Evolutionary conservation across 2,113 vertebrate genomes (phyloP).

Genomic region (Esox niger): DNA sequence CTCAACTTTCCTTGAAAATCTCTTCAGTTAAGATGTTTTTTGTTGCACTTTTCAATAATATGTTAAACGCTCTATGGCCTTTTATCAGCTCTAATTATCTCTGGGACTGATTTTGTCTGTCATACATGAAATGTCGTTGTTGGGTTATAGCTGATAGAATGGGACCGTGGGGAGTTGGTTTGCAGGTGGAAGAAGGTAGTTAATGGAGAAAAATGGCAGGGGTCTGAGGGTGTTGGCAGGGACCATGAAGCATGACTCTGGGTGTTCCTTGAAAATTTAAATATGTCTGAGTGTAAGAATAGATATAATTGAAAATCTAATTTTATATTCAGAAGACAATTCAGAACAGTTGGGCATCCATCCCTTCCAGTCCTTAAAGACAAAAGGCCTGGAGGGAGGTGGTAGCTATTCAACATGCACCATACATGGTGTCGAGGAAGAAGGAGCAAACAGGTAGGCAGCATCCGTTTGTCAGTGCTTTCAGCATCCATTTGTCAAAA

Average conservation of each 20-base stretch:
- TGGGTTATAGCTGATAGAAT: too few species aligned
- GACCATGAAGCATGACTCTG: constrained; percentile 20
- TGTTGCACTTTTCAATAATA: not conserved
- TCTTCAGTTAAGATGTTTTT: not conserved
- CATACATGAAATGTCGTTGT: too few species aligned
- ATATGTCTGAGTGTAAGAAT: constrained; percentile 40
- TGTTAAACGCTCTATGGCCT: not conserved
- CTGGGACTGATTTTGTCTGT: too few species aligned
- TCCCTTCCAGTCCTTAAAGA: constrained; percentile 23
- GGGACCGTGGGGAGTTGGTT: too few species aligned
- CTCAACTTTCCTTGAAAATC: not conserved
- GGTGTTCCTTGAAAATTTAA: constrained; percentile 25
- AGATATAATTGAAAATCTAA: constrained; percentile 19
- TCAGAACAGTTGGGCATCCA: constrained; percentile 24
- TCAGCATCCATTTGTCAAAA: constrained; percentile 25
- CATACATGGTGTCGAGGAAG: not conserved
- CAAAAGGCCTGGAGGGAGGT: too few species aligned
- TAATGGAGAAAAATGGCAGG: too few species aligned
- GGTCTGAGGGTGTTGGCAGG: constrained; percentile 3
- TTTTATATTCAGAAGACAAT: constrained; percentile 32
- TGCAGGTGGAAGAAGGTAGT: too few species aligned
- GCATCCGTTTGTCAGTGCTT: constrained; percentile 10
- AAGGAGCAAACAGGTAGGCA: not conserved
- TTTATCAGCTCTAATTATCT: too few species aligned
- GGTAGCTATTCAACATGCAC: not conserved